Percentiles rank a stretch among this genome's conserved stretches.
These are phyloP conservation scores for Pseudanteris insignis DNA, from an alignment of 2,888 invertebrate species.

Conservation along the genomic window DNA sequence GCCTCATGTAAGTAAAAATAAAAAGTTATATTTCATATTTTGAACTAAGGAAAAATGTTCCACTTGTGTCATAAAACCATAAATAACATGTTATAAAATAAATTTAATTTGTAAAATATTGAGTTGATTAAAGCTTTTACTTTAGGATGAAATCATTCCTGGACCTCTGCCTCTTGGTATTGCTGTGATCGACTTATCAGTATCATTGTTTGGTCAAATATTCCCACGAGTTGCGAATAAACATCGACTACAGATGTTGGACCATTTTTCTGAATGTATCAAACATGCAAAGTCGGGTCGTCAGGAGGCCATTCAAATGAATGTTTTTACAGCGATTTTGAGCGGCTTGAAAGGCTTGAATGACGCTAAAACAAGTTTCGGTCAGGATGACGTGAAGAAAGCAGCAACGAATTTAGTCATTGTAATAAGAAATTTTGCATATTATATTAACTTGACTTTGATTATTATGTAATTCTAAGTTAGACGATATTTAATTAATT, in stretches of 20 bases:
- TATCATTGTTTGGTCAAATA: conserved; percentile 90
- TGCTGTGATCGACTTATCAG: conserved; percentile 95
- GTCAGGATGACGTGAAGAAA: conserved; percentile 90
- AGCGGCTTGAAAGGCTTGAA: conserved; percentile 88
- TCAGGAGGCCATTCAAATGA: conserved; percentile 95
- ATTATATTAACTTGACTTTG: too few species aligned
- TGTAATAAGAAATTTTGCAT: conserved; percentile 67
- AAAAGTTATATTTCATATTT: too few species aligned
- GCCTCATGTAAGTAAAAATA: conserved; percentile 66
- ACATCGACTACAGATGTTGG: conserved; percentile 96
- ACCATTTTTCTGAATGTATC: conserved; percentile 96
- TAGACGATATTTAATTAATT: too few species aligned
- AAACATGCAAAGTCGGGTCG: conserved; percentile 90
- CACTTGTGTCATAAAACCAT: too few species aligned
- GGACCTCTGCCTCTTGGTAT: conserved; percentile 92
- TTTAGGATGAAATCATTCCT: conserved; percentile 72
- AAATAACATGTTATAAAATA: not conserved
- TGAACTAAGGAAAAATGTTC: too few species aligned
- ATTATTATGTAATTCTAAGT: too few species aligned
- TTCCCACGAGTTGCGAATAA: conserved; percentile 95
- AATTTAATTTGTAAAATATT: not conserved
- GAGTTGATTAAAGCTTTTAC: not conserved
- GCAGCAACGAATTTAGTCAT: conserved; percentile 83
- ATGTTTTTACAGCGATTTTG: conserved; percentile 92
- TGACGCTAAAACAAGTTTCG: conserved; percentile 85